A percentile compares a stretch with the other conserved stretches of the same genome.
Conservation (phyloP, 2,797 vertebrate species). For the Vespertilio murinus region DNA sequence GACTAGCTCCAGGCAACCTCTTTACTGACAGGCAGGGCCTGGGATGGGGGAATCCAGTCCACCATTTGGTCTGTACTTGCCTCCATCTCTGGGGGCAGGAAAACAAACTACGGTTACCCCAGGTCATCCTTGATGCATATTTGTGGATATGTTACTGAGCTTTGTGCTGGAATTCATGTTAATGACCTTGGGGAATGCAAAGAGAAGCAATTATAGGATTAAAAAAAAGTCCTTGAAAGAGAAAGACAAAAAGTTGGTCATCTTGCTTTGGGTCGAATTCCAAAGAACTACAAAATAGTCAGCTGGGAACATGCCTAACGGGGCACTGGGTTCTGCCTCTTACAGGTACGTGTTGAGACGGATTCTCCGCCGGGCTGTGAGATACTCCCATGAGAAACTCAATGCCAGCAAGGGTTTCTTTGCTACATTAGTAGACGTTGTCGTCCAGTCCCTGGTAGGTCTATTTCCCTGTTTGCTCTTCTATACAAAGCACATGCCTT, state of each 20-base stretch:
- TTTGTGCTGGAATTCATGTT: not conserved
- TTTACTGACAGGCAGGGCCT: not conserved
- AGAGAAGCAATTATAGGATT: not conserved
- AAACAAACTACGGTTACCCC: not conserved
- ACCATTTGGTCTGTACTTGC: not conserved
- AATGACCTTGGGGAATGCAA: not conserved
- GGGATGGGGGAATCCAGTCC: not conserved
- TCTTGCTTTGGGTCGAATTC: not conserved
- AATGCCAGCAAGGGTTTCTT: constrained; percentile 95
- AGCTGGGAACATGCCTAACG: not conserved
- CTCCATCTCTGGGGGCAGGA: not conserved
- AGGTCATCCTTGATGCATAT: not conserved
- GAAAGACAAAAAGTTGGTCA: not conserved
- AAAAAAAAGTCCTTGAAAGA: not conserved
- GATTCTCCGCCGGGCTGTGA: constrained; percentile 95
- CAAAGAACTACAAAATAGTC: not conserved
- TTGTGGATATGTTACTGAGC: constrained; percentile 21
- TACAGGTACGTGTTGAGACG: constrained; percentile 95
- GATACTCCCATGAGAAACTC: constrained; percentile 97
- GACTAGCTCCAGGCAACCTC: not conserved
- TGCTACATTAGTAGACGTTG: constrained; percentile 95
- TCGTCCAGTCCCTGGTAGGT: constrained; percentile 94
- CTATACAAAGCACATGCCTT: not conserved
- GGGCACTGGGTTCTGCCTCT: not conserved
- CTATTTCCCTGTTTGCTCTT: not conserved